These are phyloP conservation scores for Bemisia tabaci DNA, from an alignment of 1,140 invertebrate genomes.

Conservation along the genomic window DNA sequence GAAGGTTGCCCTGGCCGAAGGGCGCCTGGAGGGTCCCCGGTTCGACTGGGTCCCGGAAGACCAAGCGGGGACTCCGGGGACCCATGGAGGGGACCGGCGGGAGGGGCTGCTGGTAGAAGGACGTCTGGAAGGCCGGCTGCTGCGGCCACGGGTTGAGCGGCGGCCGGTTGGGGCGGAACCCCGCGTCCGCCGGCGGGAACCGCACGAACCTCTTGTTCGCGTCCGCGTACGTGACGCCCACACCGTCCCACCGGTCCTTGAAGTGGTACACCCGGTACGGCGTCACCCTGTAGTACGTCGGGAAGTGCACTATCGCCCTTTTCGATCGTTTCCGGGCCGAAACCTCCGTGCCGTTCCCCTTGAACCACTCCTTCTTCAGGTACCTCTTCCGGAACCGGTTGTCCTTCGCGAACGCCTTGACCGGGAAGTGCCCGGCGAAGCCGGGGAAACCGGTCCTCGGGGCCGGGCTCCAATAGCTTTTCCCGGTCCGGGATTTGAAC, in stretches of 20 bases:
- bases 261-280: background rate
- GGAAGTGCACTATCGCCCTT: background rate
- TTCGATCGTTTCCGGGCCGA: too few species aligned
- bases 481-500: background rate
- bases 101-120: conserved; percentile 7
- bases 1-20: conserved; percentile 16
- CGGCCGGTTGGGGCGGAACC: background rate
- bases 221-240: conserved; percentile 8
- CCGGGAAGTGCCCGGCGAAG: background rate
- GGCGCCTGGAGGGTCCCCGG: conserved; percentile 21
- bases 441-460: background rate
- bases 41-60: conserved; percentile 33
- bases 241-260: conserved; percentile 13
- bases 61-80: conserved; percentile 35
- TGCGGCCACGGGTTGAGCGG: conserved; percentile 2
- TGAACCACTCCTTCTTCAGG: background rate
- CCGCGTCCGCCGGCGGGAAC: conserved; percentile 11
- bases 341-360: background rate
- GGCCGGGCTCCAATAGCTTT: background rate
- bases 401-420: background rate
- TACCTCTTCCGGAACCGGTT: background rate
- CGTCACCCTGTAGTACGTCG: background rate
- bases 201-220: conserved; percentile 11
- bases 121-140: conserved; percentile 1
- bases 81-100: conserved; percentile 32